Evolutionary conservation across 2,113 vertebrate genomes (phyloP), one percentile per base, ranked within the genome.

Genomic region (Tragelaphus imberbis): DNA sequence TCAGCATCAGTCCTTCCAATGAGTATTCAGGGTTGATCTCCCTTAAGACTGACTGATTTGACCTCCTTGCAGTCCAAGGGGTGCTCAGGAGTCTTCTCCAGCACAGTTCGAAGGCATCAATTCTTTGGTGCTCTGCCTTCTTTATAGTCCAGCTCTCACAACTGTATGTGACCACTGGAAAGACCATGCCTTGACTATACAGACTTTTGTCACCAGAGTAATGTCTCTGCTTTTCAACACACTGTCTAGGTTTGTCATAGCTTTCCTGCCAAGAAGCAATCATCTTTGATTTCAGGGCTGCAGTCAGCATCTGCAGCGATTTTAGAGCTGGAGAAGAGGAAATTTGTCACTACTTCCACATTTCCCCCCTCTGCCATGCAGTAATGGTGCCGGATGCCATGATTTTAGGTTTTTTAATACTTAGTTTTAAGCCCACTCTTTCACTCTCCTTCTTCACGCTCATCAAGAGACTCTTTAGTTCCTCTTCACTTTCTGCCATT

Each of bases 71-170:
- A 0, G n/a, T 23, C n/a, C n/a, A 36, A 12, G 68, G n/a, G 68
- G 1, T 5, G 2, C 19, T 23, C 19, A 12, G n/a, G n/a, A 71
- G n/a, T 40, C 68, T 71, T 40, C n/a, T 40, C 68, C 10, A 0
- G 68, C 68, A 23, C n/a, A 71, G 1, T 23, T 36, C 1, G 0
- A 40, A 40, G 5, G 19, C 68, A 71, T 40, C 19, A 36, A 0
- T 71, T 71, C 68, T 40, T 23, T 23, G n/a, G 68, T 12, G 19
- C n/a, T 6, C 68, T 40, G n/a, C 68, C n/a, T 71, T 71, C 68
- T 71, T 12, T 23, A 40, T 17, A 21, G 68, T 12, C n/a, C 68
- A 40, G 68, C n/a, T 71, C 68, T 71, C 68, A 71, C 68, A 71
- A 40, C 36, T 5, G 19, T 23, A 23, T 6, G 10, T 23, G n/a